A percentile compares a stretch with the other conserved stretches of the same genome.
phyloP scores from a whole-genome alignment of 2,113 vertebrate species.

The Ploceus nigricollis region DNA sequence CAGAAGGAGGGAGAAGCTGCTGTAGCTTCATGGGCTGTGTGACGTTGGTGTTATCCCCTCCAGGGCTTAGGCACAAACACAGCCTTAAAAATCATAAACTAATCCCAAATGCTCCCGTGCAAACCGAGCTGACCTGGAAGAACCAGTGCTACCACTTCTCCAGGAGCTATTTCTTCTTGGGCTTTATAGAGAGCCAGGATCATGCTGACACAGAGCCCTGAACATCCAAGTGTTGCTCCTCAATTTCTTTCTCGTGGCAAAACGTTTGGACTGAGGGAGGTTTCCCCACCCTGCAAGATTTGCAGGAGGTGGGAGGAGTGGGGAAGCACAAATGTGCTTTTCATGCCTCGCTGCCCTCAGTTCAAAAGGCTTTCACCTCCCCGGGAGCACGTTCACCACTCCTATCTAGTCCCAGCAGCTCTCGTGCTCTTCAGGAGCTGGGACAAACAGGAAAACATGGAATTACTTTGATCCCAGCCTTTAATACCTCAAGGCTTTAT shows the following conservation, averaged over 20 bases:
- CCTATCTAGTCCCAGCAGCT: conserved; percentile 18
- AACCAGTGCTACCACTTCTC: not conserved
- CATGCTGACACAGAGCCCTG: not conserved
- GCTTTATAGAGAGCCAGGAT: not conserved
- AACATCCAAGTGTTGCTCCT: not conserved
- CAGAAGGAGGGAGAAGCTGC: not conserved
- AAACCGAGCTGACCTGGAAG: fast-evolving
- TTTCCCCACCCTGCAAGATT: not conserved
- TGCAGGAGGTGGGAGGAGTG: not conserved
- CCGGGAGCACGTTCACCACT: not conserved
- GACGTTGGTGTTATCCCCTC: not conserved
- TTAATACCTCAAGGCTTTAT: not conserved
- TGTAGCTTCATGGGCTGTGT: not conserved
- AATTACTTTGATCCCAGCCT: conserved; percentile 5
- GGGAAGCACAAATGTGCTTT: not conserved
- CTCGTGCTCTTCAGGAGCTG: not conserved
- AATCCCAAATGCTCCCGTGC: fast-evolving
- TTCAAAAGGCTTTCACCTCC: conserved; percentile 32
- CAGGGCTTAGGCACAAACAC: not conserved
- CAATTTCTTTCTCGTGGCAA: not conserved
- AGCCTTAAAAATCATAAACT: not conserved
- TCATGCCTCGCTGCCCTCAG: not conserved
- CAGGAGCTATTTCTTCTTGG: not conserved
- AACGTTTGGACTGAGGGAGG: not conserved
- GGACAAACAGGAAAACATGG: conserved; percentile 50